Evolutionary conservation across 2,797 vertebrate genomes (phyloP).

Genomic region (Valencia hispanica): DNA sequence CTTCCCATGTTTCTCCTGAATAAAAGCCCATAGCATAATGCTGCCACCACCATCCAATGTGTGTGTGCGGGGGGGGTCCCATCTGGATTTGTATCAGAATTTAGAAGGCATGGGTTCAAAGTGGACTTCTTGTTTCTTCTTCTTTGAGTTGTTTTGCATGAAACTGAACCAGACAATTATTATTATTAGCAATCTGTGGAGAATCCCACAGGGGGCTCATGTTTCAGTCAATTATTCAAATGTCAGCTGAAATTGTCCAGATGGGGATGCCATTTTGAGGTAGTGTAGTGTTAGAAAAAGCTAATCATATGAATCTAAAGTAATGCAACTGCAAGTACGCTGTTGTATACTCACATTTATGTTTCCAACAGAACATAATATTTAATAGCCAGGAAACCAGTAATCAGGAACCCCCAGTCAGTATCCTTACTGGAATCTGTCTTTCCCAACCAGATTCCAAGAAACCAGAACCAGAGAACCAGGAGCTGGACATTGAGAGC

Average conservation of each 20-base stretch:
- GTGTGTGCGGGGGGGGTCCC: neutral
- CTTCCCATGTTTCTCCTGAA: neutral
- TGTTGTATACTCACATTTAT: neutral
- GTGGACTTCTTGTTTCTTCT: neutral
- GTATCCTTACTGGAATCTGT: neutral
- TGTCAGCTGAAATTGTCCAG: no score
- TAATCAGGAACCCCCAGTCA: neutral
- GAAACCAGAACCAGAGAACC: conserved; percentile 49
- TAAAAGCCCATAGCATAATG: neutral
- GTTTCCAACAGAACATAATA: neutral
- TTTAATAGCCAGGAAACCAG: neutral
- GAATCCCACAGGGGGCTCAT: no score
- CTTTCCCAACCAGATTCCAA: conserved; percentile 36
- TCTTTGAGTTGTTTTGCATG: neutral
- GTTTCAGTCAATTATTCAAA: no score
- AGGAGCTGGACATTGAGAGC: conserved; percentile 60
- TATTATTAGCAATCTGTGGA: neutral
- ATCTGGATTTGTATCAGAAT: neutral
- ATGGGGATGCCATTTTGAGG: no score
- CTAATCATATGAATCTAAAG: neutral
- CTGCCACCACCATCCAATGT: neutral
- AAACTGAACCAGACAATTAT: neutral
- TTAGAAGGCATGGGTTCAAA: neutral
- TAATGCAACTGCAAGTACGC: neutral
- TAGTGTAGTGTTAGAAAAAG: no score